Evolutionary conservation across 2,113 vertebrate species (phyloP).

Genomic region (Plestiodon gilberti): DNA sequence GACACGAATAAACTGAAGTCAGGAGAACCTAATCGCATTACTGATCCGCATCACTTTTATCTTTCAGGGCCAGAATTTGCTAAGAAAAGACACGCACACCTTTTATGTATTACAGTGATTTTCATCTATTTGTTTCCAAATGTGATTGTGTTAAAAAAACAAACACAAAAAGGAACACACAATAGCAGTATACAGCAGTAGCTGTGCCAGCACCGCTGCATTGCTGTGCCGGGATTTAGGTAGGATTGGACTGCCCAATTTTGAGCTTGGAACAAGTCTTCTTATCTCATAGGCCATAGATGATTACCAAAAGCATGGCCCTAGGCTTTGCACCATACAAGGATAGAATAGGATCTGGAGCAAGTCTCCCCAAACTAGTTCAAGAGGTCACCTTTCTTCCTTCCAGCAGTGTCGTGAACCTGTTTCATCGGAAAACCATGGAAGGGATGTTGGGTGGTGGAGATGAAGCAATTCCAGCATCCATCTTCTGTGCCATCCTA

Average conservation of each 20-base stretch:
- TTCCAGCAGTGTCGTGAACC: background rate
- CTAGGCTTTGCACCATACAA: background rate
- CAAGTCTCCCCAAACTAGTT: background rate
- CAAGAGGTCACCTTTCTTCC: background rate
- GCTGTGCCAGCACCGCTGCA: no score
- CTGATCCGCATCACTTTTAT: background rate
- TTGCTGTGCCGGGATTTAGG: no score
- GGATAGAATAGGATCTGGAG: background rate
- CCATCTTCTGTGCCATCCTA: background rate
- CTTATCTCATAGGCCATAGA: background rate
- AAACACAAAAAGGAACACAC: background rate
- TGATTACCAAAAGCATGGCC: background rate
- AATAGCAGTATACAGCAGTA: no score
- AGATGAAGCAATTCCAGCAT: background rate
- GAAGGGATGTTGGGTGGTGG: background rate
- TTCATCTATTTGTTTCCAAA: background rate
- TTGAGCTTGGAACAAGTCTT: background rate
- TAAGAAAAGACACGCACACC: background rate
- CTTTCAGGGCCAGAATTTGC: background rate
- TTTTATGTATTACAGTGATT: background rate
- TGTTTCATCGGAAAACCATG: background rate
- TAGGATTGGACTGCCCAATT: no score
- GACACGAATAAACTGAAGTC: background rate
- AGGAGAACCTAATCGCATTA: background rate
- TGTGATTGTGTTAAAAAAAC: background rate